These are phyloP conservation scores for Thymelicus acteon DNA, from an alignment of 2,888 invertebrate genomes.

Conservation along the genomic window DNA sequence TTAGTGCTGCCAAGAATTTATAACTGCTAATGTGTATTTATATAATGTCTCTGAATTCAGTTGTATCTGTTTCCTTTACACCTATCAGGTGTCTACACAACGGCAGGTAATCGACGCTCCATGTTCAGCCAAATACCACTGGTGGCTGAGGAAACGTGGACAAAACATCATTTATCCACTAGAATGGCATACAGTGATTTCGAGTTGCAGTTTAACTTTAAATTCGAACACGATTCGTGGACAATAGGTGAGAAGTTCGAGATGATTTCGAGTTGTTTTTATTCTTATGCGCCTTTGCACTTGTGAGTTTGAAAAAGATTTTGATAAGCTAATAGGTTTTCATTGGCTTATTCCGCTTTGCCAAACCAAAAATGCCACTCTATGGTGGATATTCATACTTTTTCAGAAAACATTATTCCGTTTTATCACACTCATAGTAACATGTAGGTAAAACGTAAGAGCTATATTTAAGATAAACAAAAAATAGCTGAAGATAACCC, in stretches of 20 bases:
- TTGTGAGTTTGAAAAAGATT: too few species aligned
- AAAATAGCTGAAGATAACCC: too few species aligned
- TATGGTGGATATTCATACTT: too few species aligned
- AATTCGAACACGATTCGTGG: conserved; percentile 46
- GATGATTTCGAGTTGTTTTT: background rate
- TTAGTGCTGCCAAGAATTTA: conserved; percentile 43
- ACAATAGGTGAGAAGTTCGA: conserved; percentile 41
- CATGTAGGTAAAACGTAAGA: too few species aligned
- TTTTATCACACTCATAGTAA: too few species aligned
- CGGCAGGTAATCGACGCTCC: conserved; percentile 47
- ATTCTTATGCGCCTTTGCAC: too few species aligned
- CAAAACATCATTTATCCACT: conserved; percentile 50
- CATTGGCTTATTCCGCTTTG: too few species aligned
- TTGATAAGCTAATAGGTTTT: too few species aligned
- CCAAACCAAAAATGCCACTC: too few species aligned
- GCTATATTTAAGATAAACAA: too few species aligned
- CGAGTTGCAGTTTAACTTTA: conserved; percentile 59
- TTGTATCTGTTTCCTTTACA: background rate
- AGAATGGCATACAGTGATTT: conserved; percentile 63
- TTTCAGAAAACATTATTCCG: too few species aligned
- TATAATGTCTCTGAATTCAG: too few species aligned
- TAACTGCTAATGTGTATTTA: background rate
- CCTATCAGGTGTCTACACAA: conserved; percentile 55
- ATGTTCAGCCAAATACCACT: conserved; percentile 52
- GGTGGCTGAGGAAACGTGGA: conserved; percentile 55